phyloP scores from a whole-genome alignment of 1,140 invertebrate genomes.

The Episyrphus balteatus region DNA sequence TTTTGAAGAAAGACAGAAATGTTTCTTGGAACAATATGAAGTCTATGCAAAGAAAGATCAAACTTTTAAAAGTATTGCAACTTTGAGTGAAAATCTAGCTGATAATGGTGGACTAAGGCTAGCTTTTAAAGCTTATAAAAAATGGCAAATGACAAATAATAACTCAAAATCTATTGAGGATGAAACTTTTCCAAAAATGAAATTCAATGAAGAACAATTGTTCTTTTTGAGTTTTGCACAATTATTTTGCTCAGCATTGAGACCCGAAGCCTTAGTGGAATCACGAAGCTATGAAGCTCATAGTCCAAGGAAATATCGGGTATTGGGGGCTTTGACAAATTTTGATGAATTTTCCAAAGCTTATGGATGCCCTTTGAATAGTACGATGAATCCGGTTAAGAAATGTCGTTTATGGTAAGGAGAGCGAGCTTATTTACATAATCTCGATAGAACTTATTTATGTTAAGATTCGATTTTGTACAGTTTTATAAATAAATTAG shows the following conservation, averaged over 20 bases:
- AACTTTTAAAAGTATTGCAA: constrained; percentile 42
- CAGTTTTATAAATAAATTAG: no score
- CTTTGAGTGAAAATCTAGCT: constrained; percentile 53
- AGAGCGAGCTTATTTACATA: no score
- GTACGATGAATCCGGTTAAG: constrained; percentile 50
- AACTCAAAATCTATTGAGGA: constrained; percentile 30
- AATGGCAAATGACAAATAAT: constrained; percentile 43
- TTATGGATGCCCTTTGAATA: constrained; percentile 48
- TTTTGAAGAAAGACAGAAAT: constrained; percentile 14
- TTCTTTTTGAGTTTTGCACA: constrained; percentile 49
- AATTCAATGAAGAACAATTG: constrained; percentile 41
- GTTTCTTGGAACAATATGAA: constrained; percentile 23
- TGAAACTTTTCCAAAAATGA: constrained; percentile 39
- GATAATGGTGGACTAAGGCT: constrained; percentile 86
- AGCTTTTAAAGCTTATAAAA: constrained; percentile 43
- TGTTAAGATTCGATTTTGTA: no score
- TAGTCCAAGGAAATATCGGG: constrained; percentile 40
- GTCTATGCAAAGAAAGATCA: no score
- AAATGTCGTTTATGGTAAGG: constrained; percentile 23
- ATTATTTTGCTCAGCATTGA: constrained; percentile 64
- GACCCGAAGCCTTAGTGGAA: constrained; percentile 40
- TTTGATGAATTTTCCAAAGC: constrained; percentile 49
- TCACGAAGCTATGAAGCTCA: constrained; percentile 33
- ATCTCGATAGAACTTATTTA: no score
- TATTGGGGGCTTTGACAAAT: constrained; percentile 57